Percentiles rank a stretch among this genome's conserved stretches.
These are phyloP conservation scores for Acrocyrtus sp. DNA, from an alignment of 2,888 invertebrate species.

Conservation along the genomic window DNA sequence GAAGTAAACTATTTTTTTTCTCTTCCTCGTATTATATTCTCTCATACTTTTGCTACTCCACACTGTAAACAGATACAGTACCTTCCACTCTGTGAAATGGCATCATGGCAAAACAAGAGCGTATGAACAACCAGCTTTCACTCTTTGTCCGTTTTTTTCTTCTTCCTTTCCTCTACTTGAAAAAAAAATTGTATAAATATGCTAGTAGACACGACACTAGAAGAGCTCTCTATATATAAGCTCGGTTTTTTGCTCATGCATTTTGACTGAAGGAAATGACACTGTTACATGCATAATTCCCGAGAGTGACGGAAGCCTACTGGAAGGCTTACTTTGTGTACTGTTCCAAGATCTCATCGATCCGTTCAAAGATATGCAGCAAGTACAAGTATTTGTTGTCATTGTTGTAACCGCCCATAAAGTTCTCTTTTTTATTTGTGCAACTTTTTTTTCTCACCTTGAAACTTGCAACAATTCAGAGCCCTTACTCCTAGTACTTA, in stretches of 20 bases:
- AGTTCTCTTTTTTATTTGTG: not conserved
- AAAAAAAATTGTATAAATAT: not conserved
- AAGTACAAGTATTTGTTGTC: not conserved
- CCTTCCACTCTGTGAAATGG: not conserved
- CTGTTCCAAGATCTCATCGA: slow-evolving; percentile 43
- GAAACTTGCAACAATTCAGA: not conserved
- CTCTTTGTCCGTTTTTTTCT: not conserved
- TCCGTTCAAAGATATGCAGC: slow-evolving; percentile 1
- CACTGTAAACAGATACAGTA: not conserved
- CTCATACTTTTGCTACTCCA: too few relatives aligned
- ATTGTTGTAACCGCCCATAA: too few relatives aligned
- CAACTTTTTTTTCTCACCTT: not conserved
- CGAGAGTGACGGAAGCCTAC: slow-evolving; percentile 27
- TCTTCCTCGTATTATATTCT: too few relatives aligned
- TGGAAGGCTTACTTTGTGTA: slow-evolving; percentile 6
- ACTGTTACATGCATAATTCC: slow-evolving; percentile 42
- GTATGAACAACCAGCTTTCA: not conserved
- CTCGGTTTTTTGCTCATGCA: not conserved
- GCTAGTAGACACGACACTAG: too few relatives aligned
- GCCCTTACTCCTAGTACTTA: too few relatives aligned
- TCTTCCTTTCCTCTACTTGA: too few relatives aligned
- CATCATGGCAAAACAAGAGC: not conserved
- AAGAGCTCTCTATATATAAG: not conserved
- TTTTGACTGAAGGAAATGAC: slow-evolving; percentile 26
- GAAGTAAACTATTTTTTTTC: too few relatives aligned